These are phyloP conservation scores for Gopherus flavomarginatus DNA, from an alignment of 2,113 vertebrate species.

Conservation along the genomic window DNA sequence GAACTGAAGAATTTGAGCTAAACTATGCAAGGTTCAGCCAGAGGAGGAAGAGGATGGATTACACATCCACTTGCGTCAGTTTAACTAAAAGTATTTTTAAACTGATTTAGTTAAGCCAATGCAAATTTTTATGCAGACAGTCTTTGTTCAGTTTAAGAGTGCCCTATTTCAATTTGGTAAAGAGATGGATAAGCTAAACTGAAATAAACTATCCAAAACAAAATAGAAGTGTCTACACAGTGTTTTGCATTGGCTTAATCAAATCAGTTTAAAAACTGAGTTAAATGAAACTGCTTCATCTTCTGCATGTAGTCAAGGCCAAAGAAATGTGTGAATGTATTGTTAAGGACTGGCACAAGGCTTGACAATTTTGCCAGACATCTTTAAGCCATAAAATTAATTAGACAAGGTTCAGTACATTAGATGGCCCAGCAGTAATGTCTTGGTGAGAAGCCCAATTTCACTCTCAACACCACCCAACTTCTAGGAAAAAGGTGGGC, in stretches of 20 bases:
- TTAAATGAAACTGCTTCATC: neutral
- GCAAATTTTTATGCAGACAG: neutral
- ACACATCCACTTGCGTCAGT: neutral
- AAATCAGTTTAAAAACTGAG: neutral
- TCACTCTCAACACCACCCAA: neutral
- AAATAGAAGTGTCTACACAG: neutral
- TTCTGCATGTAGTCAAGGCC: neutral
- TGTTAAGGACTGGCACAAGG: neutral
- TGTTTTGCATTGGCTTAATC: neutral
- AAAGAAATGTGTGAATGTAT: neutral
- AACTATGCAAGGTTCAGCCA: neutral
- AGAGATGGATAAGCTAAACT: neutral
- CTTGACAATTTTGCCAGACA: neutral
- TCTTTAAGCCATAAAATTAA: neutral
- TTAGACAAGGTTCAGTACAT: neutral
- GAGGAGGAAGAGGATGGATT: neutral
- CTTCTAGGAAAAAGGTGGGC: neutral
- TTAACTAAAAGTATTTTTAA: neutral
- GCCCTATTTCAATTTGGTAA: neutral
- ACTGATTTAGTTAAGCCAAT: neutral
- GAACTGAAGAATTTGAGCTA: neutral
- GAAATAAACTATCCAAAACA: neutral
- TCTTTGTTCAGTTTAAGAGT: neutral
- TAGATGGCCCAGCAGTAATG: neutral
- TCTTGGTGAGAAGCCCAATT: neutral